phyloP scores from a whole-genome alignment of 2,113 vertebrate species.

The Sinocyclocheilus maitianheensis region DNA sequence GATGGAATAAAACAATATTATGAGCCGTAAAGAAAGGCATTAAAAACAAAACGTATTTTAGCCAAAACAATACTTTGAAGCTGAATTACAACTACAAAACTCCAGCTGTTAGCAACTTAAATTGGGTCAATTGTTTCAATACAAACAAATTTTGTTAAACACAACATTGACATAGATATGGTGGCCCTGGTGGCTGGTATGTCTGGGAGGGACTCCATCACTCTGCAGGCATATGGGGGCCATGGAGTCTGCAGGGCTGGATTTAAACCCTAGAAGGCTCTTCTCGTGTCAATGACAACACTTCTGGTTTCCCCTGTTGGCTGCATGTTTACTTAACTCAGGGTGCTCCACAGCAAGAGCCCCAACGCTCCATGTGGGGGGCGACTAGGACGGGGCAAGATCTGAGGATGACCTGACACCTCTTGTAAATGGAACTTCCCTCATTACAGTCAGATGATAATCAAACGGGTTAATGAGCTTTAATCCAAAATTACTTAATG shows the following conservation, averaged over 20 bases:
- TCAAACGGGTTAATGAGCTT: slow-evolving; percentile 53
- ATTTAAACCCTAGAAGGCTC: slow-evolving; percentile 44
- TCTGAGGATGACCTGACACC: slow-evolving; percentile 51
- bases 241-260: slow-evolving; percentile 39
- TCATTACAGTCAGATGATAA: slow-evolving; percentile 55
- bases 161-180: neutral
- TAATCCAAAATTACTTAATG: slow-evolving; percentile 54
- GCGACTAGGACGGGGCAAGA: slow-evolving; percentile 34
- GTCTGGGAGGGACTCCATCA: slow-evolving; percentile 29
- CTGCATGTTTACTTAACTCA: slow-evolving; percentile 58
- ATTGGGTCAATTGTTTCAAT: neutral
- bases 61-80: neutral
- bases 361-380: slow-evolving; percentile 41
- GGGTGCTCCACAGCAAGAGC: slow-evolving; percentile 42
- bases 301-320: slow-evolving; percentile 40
- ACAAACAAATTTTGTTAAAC: neutral
- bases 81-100: neutral
- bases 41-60: neutral
- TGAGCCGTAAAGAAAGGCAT: neutral
- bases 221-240: slow-evolving; percentile 24
- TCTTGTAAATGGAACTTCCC: slow-evolving; percentile 50
- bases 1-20: neutral
- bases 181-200: neutral
- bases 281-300: slow-evolving; percentile 55
- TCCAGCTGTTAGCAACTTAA: neutral